Evolutionary conservation across 2,888 invertebrate genomes (phyloP).

Genomic region (Amorpha juglandis): DNA sequence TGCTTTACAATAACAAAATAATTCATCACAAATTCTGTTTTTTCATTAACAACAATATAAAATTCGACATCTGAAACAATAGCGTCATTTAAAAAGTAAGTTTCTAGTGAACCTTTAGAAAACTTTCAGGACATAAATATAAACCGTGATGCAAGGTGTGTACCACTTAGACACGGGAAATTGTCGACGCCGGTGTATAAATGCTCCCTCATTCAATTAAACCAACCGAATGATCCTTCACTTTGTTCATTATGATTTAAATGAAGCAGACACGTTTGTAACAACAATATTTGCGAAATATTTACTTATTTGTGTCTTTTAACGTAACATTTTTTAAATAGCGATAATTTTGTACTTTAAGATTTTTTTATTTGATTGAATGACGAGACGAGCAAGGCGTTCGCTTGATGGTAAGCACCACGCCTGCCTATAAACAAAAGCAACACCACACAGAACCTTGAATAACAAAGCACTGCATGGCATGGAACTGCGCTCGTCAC

Average conservation of each 20-base stretch:
- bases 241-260: slow-evolving; percentile 20
- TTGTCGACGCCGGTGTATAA: slow-evolving; percentile 44
- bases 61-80: neutral
- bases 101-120: neutral
- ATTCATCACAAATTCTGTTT: neutral
- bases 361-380: too few species aligned
- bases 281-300: neutral
- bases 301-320: neutral
- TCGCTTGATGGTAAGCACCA: too few species aligned
- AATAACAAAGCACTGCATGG: too few species aligned
- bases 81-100: neutral
- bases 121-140: slow-evolving; percentile 3
- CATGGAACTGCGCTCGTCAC: too few species aligned
- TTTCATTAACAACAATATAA: neutral
- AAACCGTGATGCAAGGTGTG: neutral
- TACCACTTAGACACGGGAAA: slow-evolving; percentile 38
- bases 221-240: slow-evolving; percentile 37
- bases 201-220: slow-evolving; percentile 44
- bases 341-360: too few species aligned
- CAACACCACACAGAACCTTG: too few species aligned
- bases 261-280: neutral
- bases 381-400: too few species aligned
- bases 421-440: too few species aligned
- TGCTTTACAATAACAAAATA: neutral
- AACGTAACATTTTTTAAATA: too few species aligned